Evolutionary conservation across 2,888 invertebrate species (phyloP).

Genomic region (Chalcis sispes): DNA sequence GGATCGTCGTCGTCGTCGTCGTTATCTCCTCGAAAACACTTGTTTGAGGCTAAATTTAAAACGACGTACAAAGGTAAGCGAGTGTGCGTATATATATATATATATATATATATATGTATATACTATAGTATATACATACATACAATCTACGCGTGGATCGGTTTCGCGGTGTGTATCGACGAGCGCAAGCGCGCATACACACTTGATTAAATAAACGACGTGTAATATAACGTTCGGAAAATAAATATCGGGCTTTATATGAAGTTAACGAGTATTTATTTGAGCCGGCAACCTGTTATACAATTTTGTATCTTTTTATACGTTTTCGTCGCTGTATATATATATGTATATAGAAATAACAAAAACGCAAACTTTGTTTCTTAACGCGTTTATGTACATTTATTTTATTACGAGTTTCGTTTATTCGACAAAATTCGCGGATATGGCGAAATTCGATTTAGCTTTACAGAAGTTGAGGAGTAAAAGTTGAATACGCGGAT

Average conservation of each 20-base stretch:
- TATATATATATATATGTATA: slow-evolving; percentile 4
- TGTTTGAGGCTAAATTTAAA: slow-evolving; percentile 43
- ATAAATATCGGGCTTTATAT: slow-evolving; percentile 50
- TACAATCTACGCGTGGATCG: no score
- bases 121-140: no score
- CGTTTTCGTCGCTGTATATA: no score
- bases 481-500: no score
- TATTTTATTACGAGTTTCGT: no score
- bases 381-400: no score
- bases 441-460: no score
- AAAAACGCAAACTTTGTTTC: no score
- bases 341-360: no score
- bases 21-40: slow-evolving; percentile 48
- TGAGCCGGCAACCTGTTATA: slow-evolving; percentile 46
- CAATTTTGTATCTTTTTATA: slow-evolving; percentile 18
- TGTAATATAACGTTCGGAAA: slow-evolving; percentile 39
- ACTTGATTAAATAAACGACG: slow-evolving; percentile 51
- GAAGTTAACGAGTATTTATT: slow-evolving; percentile 54
- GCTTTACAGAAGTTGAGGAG: no score
- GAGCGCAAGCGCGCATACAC: neutral
- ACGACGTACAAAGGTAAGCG: slow-evolving; percentile 28
- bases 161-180: slow-evolving; percentile 4
- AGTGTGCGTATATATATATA: neutral
- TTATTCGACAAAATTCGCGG: no score
- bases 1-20: slow-evolving; percentile 20